Conservation (phyloP, 92 coral and sea anemone genomes). For the Epizoanthus fatuus region DNA sequence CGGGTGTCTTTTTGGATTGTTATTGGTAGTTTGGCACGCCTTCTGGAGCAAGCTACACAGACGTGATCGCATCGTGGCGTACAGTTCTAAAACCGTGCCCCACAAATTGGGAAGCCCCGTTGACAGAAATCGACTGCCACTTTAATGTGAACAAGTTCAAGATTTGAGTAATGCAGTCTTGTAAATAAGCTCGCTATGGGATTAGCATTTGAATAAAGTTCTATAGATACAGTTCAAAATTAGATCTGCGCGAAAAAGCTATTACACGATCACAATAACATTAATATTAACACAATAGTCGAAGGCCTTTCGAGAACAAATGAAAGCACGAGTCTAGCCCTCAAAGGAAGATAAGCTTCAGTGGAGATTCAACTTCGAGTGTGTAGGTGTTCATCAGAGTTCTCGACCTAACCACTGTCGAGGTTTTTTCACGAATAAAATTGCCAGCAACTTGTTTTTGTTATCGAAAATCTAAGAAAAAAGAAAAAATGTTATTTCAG, state of each 20-base stretch:
- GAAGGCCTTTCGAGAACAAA: slow-evolving; percentile 30
- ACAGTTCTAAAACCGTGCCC: neutral
- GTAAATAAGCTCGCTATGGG: slow-evolving; percentile 13
- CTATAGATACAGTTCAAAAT: neutral
- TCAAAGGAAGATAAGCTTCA: slow-evolving; percentile 22
- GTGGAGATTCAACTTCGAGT: neutral
- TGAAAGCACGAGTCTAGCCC: slow-evolving; percentile 28
- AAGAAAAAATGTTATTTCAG: neutral
- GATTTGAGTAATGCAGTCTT: slow-evolving; percentile 5
- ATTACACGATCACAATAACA: slow-evolving; percentile 25
- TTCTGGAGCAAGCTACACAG: neutral
- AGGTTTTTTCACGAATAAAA: neutral
- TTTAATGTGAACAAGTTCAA: slow-evolving; percentile 1
- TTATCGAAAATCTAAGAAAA: neutral
- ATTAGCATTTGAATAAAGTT: slow-evolving; percentile 25
- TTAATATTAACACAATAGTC: slow-evolving; percentile 27
- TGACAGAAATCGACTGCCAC: slow-evolving; percentile 19
- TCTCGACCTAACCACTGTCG: neutral
- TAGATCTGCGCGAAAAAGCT: slow-evolving; percentile 24
- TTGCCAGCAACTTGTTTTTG: too few relatives aligned
- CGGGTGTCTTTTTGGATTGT: slow-evolving; percentile 32
- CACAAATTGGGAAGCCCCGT: slow-evolving; percentile 10
- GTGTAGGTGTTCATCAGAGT: neutral
- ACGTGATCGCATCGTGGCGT: slow-evolving; percentile 11
- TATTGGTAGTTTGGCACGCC: neutral